Conservation (phyloP, 2,888 invertebrate genomes). For the Dasysyrphus albostriatus region DNA sequence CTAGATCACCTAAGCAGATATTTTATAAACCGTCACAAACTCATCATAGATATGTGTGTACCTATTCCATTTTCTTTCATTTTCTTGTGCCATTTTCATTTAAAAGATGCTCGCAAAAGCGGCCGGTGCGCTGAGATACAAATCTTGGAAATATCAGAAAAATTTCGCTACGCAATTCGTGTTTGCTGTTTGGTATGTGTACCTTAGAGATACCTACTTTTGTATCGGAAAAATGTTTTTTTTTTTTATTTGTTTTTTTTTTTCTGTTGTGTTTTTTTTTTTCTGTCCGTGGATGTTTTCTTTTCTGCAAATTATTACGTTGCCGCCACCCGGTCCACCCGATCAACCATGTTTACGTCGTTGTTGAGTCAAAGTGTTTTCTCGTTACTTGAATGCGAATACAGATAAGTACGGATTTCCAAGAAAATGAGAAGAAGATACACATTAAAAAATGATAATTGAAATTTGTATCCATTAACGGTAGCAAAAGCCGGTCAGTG, state of each 20-base stretch:
- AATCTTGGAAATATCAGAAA: slow-evolving; percentile 67
- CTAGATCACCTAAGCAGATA: slow-evolving; percentile 77
- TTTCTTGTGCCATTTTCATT: slow-evolving; percentile 67
- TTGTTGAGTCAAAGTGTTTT: slow-evolving; percentile 27
- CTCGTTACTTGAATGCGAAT: slow-evolving; percentile 31
- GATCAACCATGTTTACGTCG: not conserved
- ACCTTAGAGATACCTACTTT: slow-evolving; percentile 26
- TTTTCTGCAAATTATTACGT: slow-evolving; percentile 52
- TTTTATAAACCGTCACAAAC: slow-evolving; percentile 75
- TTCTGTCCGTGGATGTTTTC: slow-evolving; percentile 21
- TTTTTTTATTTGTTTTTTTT: slow-evolving; percentile 38
- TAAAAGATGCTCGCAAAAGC: slow-evolving; percentile 62
- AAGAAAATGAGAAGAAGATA: slow-evolving; percentile 25
- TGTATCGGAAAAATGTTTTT: slow-evolving; percentile 9
- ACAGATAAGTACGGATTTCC: slow-evolving; percentile 11
- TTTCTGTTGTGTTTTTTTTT: slow-evolving; percentile 41
- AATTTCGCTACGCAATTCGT: slow-evolving; percentile 59
- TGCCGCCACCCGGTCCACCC: not conserved
- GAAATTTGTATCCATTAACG: slow-evolving; percentile 45
- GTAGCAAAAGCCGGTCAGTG: slow-evolving; percentile 22
- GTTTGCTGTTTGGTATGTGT: slow-evolving; percentile 13
- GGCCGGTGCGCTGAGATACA: slow-evolving; percentile 42
- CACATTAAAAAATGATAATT: slow-evolving; percentile 46
- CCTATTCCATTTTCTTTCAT: slow-evolving; percentile 62
- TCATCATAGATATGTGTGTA: slow-evolving; percentile 75